These are phyloP conservation scores for Channallabes apus DNA, from an alignment of 2,797 vertebrate species.

Conservation along the genomic window DNA sequence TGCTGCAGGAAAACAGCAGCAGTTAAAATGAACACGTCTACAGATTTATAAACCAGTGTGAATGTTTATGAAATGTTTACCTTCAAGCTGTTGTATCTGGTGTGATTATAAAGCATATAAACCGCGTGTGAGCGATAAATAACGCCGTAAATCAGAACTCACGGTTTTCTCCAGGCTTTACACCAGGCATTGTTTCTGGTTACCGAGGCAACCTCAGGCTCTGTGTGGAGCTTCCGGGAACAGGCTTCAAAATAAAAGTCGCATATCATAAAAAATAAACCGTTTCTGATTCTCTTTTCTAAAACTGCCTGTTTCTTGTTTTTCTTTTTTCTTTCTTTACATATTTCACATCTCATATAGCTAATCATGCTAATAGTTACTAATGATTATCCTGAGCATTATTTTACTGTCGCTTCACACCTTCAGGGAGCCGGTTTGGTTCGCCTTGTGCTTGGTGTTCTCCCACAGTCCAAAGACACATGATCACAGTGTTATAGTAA, in stretches of 20 bases:
- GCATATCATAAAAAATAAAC: too few species aligned
- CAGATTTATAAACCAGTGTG: too few species aligned
- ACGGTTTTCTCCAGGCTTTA: slow-evolving; percentile 32
- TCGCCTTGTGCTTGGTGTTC: too few species aligned
- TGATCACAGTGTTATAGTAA: too few species aligned
- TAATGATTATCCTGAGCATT: too few species aligned
- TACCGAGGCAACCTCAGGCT: slow-evolving; percentile 71
- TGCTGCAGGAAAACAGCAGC: not conserved
- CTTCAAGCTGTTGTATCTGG: not conserved
- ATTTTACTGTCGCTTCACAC: too few species aligned
- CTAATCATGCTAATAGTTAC: too few species aligned
- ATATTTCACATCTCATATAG: too few species aligned
- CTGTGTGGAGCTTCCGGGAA: not conserved
- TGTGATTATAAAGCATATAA: not conserved
- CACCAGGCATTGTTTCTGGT: slow-evolving; percentile 71
- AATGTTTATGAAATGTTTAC: not conserved
- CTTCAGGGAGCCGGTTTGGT: too few species aligned
- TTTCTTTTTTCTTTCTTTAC: not conserved
- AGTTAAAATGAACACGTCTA: not conserved
- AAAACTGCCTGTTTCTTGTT: not conserved
- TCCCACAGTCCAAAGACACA: too few species aligned
- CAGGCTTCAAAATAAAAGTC: slow-evolving; percentile 25
- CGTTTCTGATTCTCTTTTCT: not conserved
- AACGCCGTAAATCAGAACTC: slow-evolving; percentile 1
- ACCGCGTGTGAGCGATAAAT: not conserved